phyloP scores from a whole-genome alignment of 2,797 vertebrate genomes.

The Onychomys arenicola region DNA sequence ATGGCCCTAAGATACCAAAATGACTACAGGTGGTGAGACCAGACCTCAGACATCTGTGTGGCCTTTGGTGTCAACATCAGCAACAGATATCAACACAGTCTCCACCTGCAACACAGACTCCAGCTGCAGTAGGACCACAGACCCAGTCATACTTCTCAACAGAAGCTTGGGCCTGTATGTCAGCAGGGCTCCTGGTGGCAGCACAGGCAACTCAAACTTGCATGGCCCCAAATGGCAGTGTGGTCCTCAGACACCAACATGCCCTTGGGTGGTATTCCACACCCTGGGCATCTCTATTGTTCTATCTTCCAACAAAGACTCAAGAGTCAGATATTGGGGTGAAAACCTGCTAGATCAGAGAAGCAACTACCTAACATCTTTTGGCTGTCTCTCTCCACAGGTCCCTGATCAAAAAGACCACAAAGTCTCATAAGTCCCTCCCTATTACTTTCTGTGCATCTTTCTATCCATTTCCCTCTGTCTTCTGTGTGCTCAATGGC shows the following conservation, averaged over 20 bases:
- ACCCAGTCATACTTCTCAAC: not conserved
- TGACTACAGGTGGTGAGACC: not conserved
- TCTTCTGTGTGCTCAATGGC: too few species aligned
- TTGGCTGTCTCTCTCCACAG: too few species aligned
- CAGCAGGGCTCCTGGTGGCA: not conserved
- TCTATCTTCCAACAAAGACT: too few species aligned
- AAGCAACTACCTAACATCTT: too few species aligned
- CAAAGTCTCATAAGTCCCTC: too few species aligned
- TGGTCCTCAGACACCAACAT: not conserved
- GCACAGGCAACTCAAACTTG: not conserved
- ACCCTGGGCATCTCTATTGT: too few species aligned
- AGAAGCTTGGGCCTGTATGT: not conserved
- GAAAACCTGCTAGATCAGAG: too few species aligned
- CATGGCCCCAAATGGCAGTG: not conserved
- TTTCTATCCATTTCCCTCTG: too few species aligned
- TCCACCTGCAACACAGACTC: not conserved
- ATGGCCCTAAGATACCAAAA: not conserved
- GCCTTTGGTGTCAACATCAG: not conserved
- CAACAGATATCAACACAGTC: not conserved
- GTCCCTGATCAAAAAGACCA: too few species aligned
- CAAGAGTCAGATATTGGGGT: too few species aligned
- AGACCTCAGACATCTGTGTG: not conserved
- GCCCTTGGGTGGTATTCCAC: not conserved
- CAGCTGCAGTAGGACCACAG: not conserved
- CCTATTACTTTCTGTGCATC: too few species aligned